Evolutionary conservation across 2,888 invertebrate species (phyloP), one percentile per base, ranked within the genome.

Genomic region (Polyploca ridens): DNA sequence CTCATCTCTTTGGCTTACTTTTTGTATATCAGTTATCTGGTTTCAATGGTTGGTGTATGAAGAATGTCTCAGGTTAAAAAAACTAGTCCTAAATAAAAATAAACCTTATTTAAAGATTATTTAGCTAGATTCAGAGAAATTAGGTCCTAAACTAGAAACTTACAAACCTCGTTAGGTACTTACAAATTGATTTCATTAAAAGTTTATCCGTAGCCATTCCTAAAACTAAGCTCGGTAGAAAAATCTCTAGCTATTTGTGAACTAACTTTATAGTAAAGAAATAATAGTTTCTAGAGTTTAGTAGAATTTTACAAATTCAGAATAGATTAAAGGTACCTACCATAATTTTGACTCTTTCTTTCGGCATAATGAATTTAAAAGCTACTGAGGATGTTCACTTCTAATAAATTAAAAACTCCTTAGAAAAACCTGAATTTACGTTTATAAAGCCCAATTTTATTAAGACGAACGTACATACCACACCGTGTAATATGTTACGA

Each of bases 401-500:
- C n/a, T 6, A 46, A 46, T 46, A n/a, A 14, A 41, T 41, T 41
- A 41, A 41, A 41, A 41, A 38, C 38, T 3, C 8, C 10, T 0
- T 38, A 10, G 10, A 38, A 49, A 16, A 44, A 14, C 14, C 49
- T 16, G 14, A 49, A 49, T 16, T 49, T 10, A 3, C 14, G 10
- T 19, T 10, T 0, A 54, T 54, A 54, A 54, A 54, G 10, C 54
- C 19, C 10, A 1, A 7, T 10, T 54, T 54, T 54, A 54, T 54
- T 54, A 54, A 54, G 54, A 54, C n/a, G 8, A 19, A 54, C 54
- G 54, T 19, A 54, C 54, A 54, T 19, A 54, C 54, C 8, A 60
- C 63, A 60, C 63, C 33, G 16, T 63, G 64, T 63, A 67, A 67
- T 68, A 70, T 64, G 66, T 72, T 76, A 79, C 81, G 81, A 82